phyloP scores from a whole-genome alignment of 1,140 invertebrate genomes.

The Cydia splendana region DNA sequence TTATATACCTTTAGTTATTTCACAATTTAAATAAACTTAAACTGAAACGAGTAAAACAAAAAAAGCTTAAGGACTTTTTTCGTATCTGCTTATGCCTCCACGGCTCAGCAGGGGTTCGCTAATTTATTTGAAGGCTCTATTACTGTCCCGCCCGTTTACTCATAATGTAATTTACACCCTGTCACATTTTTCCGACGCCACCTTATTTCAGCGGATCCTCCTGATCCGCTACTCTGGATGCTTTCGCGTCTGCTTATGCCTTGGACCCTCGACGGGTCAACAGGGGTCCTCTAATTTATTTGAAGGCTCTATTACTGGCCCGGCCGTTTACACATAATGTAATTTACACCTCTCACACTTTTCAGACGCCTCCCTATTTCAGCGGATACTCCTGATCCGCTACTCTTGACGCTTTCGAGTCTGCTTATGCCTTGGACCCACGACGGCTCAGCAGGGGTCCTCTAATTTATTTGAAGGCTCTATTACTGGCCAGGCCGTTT shows the following conservation, averaged over 20 bases:
- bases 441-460: conserved; percentile 32
- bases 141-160: conserved; percentile 32
- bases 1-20: too few species aligned
- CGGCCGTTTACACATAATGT: conserved; percentile 28
- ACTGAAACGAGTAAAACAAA: too few species aligned
- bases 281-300: conserved; percentile 39
- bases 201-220: background rate
- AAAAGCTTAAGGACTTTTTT: too few species aligned
- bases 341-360: conserved; percentile 15
- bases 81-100: background rate
- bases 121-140: conserved; percentile 42
- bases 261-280: background rate
- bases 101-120: conserved; percentile 33
- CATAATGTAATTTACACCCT: conserved; percentile 30
- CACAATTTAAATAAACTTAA: too few species aligned
- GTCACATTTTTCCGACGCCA: background rate
- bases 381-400: too few species aligned
- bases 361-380: background rate
- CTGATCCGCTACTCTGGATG: too few species aligned
- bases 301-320: conserved; percentile 40
- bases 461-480: conserved; percentile 41
- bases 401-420: background rate
- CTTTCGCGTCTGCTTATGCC: too few species aligned
- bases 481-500: conserved; percentile 35
- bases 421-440: conserved; percentile 9